Evolutionary conservation across 2,888 invertebrate genomes (phyloP), one percentile per base, ranked within the genome.

Genomic region (Aspidiotus rigidus): DNA sequence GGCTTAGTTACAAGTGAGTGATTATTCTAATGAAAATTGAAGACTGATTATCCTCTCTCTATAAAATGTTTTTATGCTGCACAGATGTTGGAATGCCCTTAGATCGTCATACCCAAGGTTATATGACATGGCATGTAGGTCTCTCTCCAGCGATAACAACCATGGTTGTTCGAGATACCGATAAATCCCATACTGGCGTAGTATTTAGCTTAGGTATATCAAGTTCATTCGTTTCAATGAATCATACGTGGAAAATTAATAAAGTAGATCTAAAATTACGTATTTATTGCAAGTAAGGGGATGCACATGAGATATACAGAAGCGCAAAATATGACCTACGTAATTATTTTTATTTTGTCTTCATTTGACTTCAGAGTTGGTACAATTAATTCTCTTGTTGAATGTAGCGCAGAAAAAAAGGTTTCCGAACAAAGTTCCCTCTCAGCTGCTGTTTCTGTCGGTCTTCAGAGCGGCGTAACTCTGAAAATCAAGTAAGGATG

Each of bases 351-450:
- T 40, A 28, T 53, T 54, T 64, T 39, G 39, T 63, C 75, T 76
- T 42, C 62, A 66, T 71, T 71, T 73, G 71, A 71, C 77, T 78
- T n/a, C 77, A 92, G 91, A 78, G 81, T 85, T 59, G 93, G 94
- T 13, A 90, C 92, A 0, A 90, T 93, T 78, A 95, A 95, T 7
- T 87, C 87, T 5, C 81, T 89, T 69, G 80, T 93, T 0, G 95
- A 96, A 77, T 96, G 94, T 77, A 94, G 94, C 0, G 89, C 89
- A 1, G 94, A 96, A 76, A 95, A 94, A 75, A 93, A 91, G 77
- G 85, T 97, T 41, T 93, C 95, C 0, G 87, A 92, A 77, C 90
- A 93, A 76, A 95, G 90, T 76, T 86, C 87, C 56, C 81, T 96
- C 1, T 87, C 90, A 0, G 95, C 94, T 1, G 84, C 90, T 0